phyloP scores from a whole-genome alignment of 2,113 vertebrate species.

The Ramphastos sulfuratus region DNA sequence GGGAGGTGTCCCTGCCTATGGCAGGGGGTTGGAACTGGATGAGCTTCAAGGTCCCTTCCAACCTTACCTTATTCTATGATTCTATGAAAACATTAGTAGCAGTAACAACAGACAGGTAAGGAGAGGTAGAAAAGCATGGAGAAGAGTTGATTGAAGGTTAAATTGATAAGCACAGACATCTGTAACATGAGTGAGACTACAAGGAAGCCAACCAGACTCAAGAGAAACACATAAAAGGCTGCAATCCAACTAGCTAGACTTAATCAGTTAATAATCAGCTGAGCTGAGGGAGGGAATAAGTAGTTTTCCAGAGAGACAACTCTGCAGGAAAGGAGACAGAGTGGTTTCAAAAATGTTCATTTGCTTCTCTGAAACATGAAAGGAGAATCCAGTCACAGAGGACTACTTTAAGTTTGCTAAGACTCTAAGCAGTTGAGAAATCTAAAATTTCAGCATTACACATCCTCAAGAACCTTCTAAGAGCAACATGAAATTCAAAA shows the following conservation, averaged over 20 bases:
- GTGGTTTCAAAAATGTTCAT: not conserved
- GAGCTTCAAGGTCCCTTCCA: no score
- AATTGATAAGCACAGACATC: not conserved
- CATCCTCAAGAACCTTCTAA: not conserved
- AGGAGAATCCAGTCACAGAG: not conserved
- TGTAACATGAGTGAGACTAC: fast-evolving
- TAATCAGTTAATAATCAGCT: not conserved
- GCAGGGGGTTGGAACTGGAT: no score
- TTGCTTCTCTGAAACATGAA: not conserved
- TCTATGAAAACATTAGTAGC: not conserved
- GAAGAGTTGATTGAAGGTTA: not conserved
- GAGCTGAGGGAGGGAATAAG: not conserved
- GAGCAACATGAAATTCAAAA: not conserved
- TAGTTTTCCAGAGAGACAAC: not conserved
- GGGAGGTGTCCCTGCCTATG: no score
- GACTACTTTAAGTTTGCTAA: not conserved
- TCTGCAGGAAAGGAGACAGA: not conserved
- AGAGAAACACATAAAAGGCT: not conserved
- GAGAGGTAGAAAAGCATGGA: not conserved
- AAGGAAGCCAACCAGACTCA: not conserved
- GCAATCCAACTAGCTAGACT: not conserved
- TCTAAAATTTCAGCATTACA: not conserved
- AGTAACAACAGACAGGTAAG: not conserved
- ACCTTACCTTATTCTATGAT: no score
- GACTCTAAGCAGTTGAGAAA: not conserved